Evolutionary conservation across 2,797 vertebrate species (phyloP), one percentile per base, ranked within the genome.

Genomic region (Falco novaeseelandiae): DNA sequence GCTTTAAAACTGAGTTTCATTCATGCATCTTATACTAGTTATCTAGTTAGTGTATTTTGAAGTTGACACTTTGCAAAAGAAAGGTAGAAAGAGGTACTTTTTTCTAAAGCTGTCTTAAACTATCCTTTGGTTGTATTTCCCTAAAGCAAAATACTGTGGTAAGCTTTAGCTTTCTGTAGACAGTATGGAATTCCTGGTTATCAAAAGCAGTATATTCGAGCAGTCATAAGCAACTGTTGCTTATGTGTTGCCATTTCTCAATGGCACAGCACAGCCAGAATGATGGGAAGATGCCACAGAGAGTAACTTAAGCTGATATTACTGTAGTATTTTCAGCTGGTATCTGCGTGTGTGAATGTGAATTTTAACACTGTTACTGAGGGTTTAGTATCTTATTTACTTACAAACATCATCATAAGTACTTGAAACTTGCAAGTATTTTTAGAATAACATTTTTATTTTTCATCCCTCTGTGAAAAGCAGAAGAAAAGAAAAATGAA

Each of bases 401-500:
- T 66, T 78, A 32, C 1, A 93, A 62, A 18, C 20, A 30, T 84
- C 46, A 66, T 83, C 23, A 4, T 54, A 72, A 67, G 19, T 49
- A 65, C 29, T 36, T 82, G 48, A 58, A 84, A 79, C 42, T 63
- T 52, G 21, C 14, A 77, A 19, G 6, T 87, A 8, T 73, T 86
- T 91, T 83, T 77, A 87, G 55, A 92, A 51, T 25, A 89, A 59
- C 11, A 3, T 58, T 76, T 84, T 85, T 78, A 18, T 91, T 89
- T 93, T 86, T 83, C 26, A 27, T 13, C 4, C 30, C 17, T 73
- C 18, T 85, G 2, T 94, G 61, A 58, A 86, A 89, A 89, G 66
- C 96, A 99, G 99, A 99, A 89, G 99, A 97, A 54, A 98, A 97
- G 91, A 98, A 76, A 95, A 96, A 63, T 86, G 98, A 98, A 78